phyloP scores from a whole-genome alignment of 1,140 invertebrate species.

The Bathynomus jamesi region DNA sequence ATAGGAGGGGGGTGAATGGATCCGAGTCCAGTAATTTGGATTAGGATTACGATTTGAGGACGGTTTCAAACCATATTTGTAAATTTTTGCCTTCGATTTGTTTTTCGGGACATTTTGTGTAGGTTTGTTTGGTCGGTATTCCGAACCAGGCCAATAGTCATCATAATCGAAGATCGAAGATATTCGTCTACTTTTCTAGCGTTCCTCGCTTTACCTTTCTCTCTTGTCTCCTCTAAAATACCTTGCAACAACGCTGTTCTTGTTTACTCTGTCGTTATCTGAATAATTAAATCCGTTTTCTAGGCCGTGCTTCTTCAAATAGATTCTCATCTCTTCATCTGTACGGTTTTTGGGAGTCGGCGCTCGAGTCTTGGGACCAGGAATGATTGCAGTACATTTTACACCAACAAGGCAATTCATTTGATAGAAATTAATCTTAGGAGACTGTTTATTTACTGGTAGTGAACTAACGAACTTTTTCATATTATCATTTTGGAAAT shows the following conservation, averaged over 20 bases:
- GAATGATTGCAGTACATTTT: background rate
- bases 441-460: background rate
- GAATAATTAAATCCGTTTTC: background rate
- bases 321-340: background rate
- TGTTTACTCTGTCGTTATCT: background rate
- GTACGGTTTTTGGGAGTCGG: background rate
- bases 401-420: background rate
- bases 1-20: background rate
- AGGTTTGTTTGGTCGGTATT: background rate
- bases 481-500: background rate
- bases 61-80: background rate
- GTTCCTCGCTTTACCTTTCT: background rate
- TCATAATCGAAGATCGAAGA: background rate
- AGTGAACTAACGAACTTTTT: background rate
- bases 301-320: background rate
- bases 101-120: background rate
- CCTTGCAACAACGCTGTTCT: background rate
- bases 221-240: background rate
- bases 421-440: background rate
- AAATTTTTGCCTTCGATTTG: background rate
- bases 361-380: background rate
- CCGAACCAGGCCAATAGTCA: background rate
- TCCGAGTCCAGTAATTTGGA: background rate
- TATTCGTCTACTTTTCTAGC: background rate
- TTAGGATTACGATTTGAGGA: background rate